Evolutionary conservation across 1,140 invertebrate genomes (phyloP), one percentile per base, ranked within the genome.

Genomic region (Caenorhabditis latens): DNA sequence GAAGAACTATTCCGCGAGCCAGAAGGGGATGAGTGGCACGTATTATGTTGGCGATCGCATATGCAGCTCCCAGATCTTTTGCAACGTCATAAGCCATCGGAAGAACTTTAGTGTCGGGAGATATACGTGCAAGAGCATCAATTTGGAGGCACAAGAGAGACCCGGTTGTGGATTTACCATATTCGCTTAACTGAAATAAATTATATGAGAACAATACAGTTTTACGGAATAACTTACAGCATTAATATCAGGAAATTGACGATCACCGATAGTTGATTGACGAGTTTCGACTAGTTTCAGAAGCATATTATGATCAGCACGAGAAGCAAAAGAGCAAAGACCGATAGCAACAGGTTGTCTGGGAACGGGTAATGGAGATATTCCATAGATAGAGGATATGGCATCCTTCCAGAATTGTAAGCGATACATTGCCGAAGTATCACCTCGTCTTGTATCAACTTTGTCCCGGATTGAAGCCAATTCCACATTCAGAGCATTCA

Each of bases 331-430:
- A 11, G 79, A 61, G 58, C 84, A 85, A 9, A 89, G 57, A 67
- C 87, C 88, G 19, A 85, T 87, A 16, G 88, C 88, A 5, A 88
- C 88, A 79, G 88, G 88, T 53, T 89, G 88, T 82, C 86, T n/a
- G 14, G 88, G 88, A 13, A 89, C 88, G 6, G 87, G 82, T 24
- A 55, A 75, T 13, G 24, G 58, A 2, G 86, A 67, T 5, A 53
- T 61, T 24, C 87, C 88, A 63, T 89, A 89, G n/a, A 89, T 88
- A 14, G 87, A 63, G 1, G 83, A 83, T 32, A 89, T 50, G 9
- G 88, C 84, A 48, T 89, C 88, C n/a, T 83, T 65, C 88, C 88
- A 89, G 43, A 89, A 89, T 42, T 89, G 88, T 7, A 89, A 83
- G 14, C 88, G 86, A 75, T 88, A 89, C 61, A 89, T 88, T 43